Percentiles rank a stretch among this genome's conserved stretches.
phyloP scores from a whole-genome alignment of 2,797 vertebrate genomes.

The Erpetoichthys calabaricus region DNA sequence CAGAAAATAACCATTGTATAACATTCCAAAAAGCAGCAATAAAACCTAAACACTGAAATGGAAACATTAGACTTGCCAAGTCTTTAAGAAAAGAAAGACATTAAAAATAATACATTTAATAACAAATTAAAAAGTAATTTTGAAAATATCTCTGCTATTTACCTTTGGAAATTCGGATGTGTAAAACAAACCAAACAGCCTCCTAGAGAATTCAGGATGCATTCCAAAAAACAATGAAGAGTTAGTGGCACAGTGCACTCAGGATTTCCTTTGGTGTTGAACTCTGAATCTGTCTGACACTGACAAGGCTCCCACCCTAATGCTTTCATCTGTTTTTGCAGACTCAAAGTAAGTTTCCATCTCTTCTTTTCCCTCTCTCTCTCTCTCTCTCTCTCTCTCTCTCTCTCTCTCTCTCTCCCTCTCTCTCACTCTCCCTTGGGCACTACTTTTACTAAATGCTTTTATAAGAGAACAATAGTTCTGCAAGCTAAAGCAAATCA shows the following conservation, averaged over 20 bases:
- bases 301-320: constrained; percentile 23
- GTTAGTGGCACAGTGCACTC: constrained; percentile 29
- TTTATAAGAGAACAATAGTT: neutral
- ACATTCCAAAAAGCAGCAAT: too few species aligned
- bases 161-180: too few species aligned
- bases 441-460: constrained; percentile 8
- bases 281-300: constrained; percentile 22
- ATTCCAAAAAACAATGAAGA: constrained; percentile 9
- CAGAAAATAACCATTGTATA: too few species aligned
- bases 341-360: constrained; percentile 15
- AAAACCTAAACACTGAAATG: too few species aligned
- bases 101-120: too few species aligned
- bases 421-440: constrained; percentile 10
- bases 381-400: neutral
- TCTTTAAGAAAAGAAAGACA: too few species aligned
- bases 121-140: too few species aligned
- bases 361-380: neutral
- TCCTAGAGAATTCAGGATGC: constrained; percentile 3
- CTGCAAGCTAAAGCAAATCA: constrained; percentile 1
- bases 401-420: neutral
- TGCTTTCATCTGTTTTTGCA: constrained; percentile 17
- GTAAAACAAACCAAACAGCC: too few species aligned
- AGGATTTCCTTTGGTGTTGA: constrained; percentile 28
- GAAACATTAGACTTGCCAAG: too few species aligned
- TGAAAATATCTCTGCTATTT: too few species aligned